Evolutionary conservation across 2,113 vertebrate species (phyloP), one percentile per base, ranked within the genome.

Genomic region (Anarhynchus alexandrinus): DNA sequence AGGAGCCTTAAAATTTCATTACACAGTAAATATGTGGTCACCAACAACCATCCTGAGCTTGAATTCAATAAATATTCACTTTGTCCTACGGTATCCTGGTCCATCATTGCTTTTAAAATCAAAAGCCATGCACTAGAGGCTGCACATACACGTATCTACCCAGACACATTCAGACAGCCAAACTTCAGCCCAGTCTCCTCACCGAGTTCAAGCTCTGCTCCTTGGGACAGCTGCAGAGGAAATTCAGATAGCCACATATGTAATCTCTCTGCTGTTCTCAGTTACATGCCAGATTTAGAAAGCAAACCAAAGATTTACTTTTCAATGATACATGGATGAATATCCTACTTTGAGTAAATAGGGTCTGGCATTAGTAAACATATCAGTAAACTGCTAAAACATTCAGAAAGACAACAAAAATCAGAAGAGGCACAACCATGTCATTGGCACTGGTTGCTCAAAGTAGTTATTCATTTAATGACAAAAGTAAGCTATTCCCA

Each of bases 71-170:
- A 52, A 65, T 49, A 67, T 11, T 69, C 32, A 8, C 32, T 72
- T 83, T 42, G 7, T 57, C 40, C 57, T 64, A 18, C 11, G 22
- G 36, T 21, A 36, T 59, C 43, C 12, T 38, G 19, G 25, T 23
- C 40, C 36, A 45, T 45, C 27, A 8, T 17, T 59, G 25, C 10
- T 81, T 90, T 36, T 57, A 51, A 64, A 91, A 65, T 7, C 12
- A 40, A 66, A 78, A 67, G 26, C 32, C 34, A 13, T 6, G 11
- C 32, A 32, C 26, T 40, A 49, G 38, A 54, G 32, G 21, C 29
- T 10, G 32, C 30, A 62, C 22, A 12, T 23, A 15, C 1, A 2
- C 0, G 0, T 12, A 25, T 15, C 36, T 74, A 72, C 54, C 10
- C 38, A 86, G 34, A 22, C 32, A 34, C 6, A 13, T 40, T 45